These are phyloP conservation scores for Vulpes vulpes DNA, from an alignment of 2,113 vertebrate genomes.

Conservation along the genomic window DNA sequence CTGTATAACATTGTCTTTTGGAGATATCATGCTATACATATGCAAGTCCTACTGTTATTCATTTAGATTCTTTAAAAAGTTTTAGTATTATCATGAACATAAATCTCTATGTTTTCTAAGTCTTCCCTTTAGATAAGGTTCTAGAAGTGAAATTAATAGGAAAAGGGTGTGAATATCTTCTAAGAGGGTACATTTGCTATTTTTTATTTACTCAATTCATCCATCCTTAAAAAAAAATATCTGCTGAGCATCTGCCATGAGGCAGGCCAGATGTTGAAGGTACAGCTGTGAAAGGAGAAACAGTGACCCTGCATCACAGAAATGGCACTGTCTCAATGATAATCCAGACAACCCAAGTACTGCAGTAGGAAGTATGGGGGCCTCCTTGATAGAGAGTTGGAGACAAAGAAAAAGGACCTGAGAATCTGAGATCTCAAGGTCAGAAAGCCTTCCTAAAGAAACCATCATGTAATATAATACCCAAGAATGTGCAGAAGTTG, in stretches of 20 bases:
- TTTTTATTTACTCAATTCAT: not conserved
- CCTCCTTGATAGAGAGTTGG: not conserved
- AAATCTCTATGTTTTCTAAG: slow-evolving; percentile 26
- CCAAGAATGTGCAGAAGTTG: not conserved
- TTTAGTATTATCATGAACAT: not conserved
- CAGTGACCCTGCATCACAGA: not conserved
- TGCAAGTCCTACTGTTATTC: not conserved
- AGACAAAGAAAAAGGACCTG: not conserved
- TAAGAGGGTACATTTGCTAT: not conserved
- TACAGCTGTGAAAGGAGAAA: not conserved
- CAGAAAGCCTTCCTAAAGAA: not conserved
- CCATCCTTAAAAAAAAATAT: not conserved
- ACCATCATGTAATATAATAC: not conserved
- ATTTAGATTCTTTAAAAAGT: not conserved
- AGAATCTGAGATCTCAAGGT: not conserved
- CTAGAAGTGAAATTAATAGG: slow-evolving; percentile 13
- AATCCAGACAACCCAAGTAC: not conserved
- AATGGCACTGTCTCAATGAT: not conserved
- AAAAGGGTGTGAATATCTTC: not conserved
- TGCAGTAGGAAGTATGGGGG: not conserved
- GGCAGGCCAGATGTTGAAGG: not conserved
- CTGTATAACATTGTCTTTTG: not conserved
- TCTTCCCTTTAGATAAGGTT: slow-evolving; percentile 21
- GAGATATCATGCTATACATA: not conserved
- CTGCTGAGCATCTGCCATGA: not conserved